Conservation (phyloP, 2,888 invertebrate species). For the Lepetodrilus schrolli region DNA sequence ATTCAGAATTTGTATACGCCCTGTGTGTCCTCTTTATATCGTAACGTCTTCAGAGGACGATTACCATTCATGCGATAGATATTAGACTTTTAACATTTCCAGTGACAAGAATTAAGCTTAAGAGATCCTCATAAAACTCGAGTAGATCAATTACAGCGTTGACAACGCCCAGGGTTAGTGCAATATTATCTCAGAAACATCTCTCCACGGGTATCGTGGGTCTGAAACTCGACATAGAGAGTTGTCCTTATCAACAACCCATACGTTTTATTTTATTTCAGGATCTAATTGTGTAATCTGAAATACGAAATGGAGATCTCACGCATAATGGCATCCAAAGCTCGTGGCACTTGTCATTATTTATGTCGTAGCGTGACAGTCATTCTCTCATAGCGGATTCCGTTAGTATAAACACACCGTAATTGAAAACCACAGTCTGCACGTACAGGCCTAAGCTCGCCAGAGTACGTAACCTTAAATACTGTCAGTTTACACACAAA, state of each 20-base stretch:
- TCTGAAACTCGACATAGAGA: background rate
- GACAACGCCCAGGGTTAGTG: too few relatives aligned
- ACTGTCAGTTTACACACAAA: background rate
- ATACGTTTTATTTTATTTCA: constrained; percentile 22
- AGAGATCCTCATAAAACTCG: too few relatives aligned
- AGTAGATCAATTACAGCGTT: too few relatives aligned
- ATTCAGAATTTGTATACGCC: too few relatives aligned
- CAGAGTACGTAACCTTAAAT: background rate
- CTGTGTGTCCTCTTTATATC: too few relatives aligned
- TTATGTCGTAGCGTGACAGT: background rate
- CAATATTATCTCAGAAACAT: too few relatives aligned
- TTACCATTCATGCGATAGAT: too few relatives aligned
- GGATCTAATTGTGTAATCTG: background rate
- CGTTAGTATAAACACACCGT: background rate
- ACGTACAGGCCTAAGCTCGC: constrained; percentile 1
- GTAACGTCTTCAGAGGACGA: too few relatives aligned
- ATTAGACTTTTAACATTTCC: too few relatives aligned
- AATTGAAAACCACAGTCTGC: background rate
- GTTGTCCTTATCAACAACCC: constrained; percentile 2
- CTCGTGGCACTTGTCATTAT: constrained; percentile 4
- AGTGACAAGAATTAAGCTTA: too few relatives aligned
- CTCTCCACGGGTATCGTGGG: too few relatives aligned
- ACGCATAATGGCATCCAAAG: background rate
- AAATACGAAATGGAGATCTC: background rate
- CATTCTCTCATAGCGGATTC: background rate